These are phyloP conservation scores for Ophioninae sp. DNA, from an alignment of 2,888 invertebrate species.

Conservation along the genomic window DNA sequence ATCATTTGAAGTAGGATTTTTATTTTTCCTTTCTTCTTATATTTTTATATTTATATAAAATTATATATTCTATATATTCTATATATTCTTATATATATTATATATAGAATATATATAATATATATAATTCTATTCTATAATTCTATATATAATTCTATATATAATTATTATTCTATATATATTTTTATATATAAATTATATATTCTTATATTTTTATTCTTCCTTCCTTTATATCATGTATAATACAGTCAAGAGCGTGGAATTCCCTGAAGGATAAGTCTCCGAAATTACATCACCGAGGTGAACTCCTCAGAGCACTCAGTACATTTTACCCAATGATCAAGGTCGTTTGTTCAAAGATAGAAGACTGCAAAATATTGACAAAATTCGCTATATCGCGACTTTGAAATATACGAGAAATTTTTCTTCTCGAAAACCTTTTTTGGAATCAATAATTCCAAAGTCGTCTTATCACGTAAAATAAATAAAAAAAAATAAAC, in stretches of 20 bases:
- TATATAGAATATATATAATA: too few species aligned
- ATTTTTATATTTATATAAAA: too few species aligned
- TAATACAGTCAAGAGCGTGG: not conserved
- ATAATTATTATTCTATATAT: too few species aligned
- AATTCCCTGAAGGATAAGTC: not conserved
- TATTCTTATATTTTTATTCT: not conserved
- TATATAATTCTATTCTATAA: too few species aligned
- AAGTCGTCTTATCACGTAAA: not conserved
- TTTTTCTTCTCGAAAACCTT: not conserved
- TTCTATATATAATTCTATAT: too few species aligned
- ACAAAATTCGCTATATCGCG: not conserved
- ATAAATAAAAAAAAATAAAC: not conserved
- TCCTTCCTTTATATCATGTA: not conserved
- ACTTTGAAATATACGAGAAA: not conserved
- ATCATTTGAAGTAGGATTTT: not conserved
- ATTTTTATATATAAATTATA: too few species aligned
- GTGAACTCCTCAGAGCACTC: not conserved
- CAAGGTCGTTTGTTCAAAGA: not conserved
- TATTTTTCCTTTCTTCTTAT: not conserved
- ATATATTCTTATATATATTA: too few species aligned
- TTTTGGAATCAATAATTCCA: not conserved
- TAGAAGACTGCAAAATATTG: not conserved
- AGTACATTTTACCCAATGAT: not conserved
- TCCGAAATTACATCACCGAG: not conserved
- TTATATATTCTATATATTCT: too few species aligned